Conservation (phyloP, 2,888 invertebrate species). For the Chalcis sispes region DNA sequence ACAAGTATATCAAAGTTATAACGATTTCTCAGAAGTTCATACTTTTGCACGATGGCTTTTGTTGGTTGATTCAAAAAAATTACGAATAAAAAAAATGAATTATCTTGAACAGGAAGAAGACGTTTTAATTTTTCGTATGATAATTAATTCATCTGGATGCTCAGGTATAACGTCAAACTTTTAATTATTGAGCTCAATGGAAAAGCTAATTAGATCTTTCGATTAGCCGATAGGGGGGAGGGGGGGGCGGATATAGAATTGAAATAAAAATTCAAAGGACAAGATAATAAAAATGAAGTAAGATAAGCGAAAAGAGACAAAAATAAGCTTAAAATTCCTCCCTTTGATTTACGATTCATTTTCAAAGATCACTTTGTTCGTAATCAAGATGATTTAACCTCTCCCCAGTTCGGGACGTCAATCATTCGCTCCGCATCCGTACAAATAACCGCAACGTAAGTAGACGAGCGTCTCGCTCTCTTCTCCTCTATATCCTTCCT, state of each 20-base stretch:
- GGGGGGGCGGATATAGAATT: too few relatives aligned
- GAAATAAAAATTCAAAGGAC: not conserved
- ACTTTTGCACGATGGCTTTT: too few relatives aligned
- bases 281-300: not conserved
- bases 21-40: too few relatives aligned
- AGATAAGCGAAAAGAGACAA: constrained; percentile 1
- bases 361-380: constrained; percentile 40
- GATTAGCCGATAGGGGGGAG: constrained; percentile 3
- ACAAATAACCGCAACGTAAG: not conserved
- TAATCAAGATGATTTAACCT: constrained; percentile 15
- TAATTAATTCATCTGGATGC: too few relatives aligned
- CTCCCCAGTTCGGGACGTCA: constrained; percentile 15
- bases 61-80: too few relatives aligned
- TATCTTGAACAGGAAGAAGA: too few relatives aligned
- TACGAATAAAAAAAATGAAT: too few relatives aligned
- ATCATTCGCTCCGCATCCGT: constrained; percentile 19
- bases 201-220: not conserved
- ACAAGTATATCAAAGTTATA: too few relatives aligned
- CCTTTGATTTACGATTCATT: constrained; percentile 29
- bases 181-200: not conserved
- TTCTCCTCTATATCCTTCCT: not conserved
- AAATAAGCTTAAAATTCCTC: constrained; percentile 4
- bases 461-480: not conserved
- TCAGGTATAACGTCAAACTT: too few relatives aligned
- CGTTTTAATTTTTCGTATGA: too few relatives aligned